Conservation (phyloP, 2,797 vertebrate species). For the Apogon hyalosoma region DNA sequence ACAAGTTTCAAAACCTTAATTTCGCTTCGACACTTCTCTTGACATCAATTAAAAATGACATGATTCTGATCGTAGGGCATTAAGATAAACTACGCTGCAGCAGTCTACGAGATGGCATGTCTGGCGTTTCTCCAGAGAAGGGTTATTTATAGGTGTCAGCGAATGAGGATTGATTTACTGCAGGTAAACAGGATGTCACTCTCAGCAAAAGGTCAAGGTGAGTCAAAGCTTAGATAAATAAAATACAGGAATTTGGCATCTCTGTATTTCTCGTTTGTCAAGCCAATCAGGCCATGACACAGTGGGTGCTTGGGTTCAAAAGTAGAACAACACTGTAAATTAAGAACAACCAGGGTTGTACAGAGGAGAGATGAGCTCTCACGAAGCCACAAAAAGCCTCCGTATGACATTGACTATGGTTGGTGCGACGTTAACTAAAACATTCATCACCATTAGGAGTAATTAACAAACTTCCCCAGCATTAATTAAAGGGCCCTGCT, state of each 20-base stretch:
- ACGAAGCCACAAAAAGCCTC: slow-evolving; percentile 19
- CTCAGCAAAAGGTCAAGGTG: slow-evolving; percentile 73
- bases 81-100: slow-evolving; percentile 17
- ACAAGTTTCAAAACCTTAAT: slow-evolving; percentile 2
- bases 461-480: slow-evolving; percentile 80
- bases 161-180: slow-evolving; percentile 68
- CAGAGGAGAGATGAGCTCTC: slow-evolving; percentile 22
- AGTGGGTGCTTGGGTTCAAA: slow-evolving; percentile 32
- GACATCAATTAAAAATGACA: slow-evolving; percentile 25
- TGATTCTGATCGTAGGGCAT: slow-evolving; percentile 5
- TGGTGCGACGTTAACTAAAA: slow-evolving; percentile 67
- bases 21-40: slow-evolving; percentile 17
- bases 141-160: slow-evolving; percentile 66
- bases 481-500: slow-evolving; percentile 80
- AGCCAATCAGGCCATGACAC: slow-evolving; percentile 18
- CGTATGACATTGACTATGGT: slow-evolving; percentile 61
- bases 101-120: slow-evolving; percentile 41
- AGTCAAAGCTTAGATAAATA: slow-evolving; percentile 44
- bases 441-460: slow-evolving; percentile 84
- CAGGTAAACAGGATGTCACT: slow-evolving; percentile 68
- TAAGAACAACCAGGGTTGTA: not conserved
- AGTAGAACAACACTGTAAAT: slow-evolving; percentile 10
- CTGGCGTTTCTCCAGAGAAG: slow-evolving; percentile 45
- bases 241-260: slow-evolving; percentile 43
- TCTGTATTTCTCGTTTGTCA: slow-evolving; percentile 45